phyloP scores from a whole-genome alignment of 37 sponge, comb jelly and placozoan genomes.

The Beroe forskalii region DNA sequence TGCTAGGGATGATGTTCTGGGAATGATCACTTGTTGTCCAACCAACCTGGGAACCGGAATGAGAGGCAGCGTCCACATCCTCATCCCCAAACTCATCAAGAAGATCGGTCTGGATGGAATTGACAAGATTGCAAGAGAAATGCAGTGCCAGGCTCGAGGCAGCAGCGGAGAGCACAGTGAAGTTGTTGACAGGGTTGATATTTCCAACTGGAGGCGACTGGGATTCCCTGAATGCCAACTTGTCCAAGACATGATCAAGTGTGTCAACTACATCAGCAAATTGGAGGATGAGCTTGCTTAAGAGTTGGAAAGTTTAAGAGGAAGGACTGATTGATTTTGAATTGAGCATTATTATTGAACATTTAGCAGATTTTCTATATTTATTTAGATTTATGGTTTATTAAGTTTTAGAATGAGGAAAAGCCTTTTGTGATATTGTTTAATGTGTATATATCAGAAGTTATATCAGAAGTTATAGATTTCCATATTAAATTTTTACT shows the following conservation, averaged over 20 bases:
- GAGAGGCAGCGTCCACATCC: slow-evolving; percentile 70
- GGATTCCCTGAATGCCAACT: slow-evolving; percentile 69
- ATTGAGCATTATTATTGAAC: too few relatives aligned
- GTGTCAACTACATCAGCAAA: slow-evolving; percentile 64
- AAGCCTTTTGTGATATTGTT: too few relatives aligned
- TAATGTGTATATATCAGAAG: too few relatives aligned
- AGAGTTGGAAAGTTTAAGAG: neutral
- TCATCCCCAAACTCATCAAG: neutral
- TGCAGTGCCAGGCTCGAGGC: slow-evolving; percentile 70
- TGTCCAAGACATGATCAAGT: slow-evolving; percentile 70
- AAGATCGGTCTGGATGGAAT: slow-evolving; percentile 67
- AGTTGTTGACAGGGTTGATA: slow-evolving; percentile 68
- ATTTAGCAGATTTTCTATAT: too few relatives aligned
- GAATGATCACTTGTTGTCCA: slow-evolving; percentile 73
- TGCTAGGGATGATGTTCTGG: slow-evolving; percentile 67
- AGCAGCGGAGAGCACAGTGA: slow-evolving; percentile 69
- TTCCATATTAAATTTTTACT: too few relatives aligned
- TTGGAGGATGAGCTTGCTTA: slow-evolving; percentile 57
- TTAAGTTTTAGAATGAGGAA: too few relatives aligned
- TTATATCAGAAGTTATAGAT: too few relatives aligned
- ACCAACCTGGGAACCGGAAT: slow-evolving; percentile 72
- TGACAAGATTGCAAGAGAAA: slow-evolving; percentile 65
- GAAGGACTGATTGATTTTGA: too few relatives aligned
- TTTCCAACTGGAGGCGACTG: slow-evolving; percentile 72
- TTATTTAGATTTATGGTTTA: too few relatives aligned